Evolutionary conservation across 2,797 vertebrate genomes (phyloP), one percentile per base, ranked within the genome.

Genomic region (Syncerus caffer): DNA sequence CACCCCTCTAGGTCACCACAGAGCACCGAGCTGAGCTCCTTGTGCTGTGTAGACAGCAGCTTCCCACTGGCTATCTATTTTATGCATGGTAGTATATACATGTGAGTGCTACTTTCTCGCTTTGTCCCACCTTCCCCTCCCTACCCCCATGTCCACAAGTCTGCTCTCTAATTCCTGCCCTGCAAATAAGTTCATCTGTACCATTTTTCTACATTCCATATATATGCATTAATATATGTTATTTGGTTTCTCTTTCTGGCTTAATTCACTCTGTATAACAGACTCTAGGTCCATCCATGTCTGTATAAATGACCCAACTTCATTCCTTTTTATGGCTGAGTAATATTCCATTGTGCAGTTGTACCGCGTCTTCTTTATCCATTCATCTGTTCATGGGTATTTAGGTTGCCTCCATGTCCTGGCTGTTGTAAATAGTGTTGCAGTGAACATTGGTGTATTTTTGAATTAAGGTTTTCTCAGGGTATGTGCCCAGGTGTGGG

Each of bases 71-170:
- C 16, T 19, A 1, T 4, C 31, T 16, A 4, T n/a, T n/a, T n/a
- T 17, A n/a, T 15, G 1, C 62, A 0, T 17, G 62, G 62, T 67
- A 67, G 62, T 19, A 11, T 6, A 0, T 2, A 7, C 13, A 25
- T 38, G 67, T 74, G 21, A 42, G 21, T 23, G 34, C 67, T 23
- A 13, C 67, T 74, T 67, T 2, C 64, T 11, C 17, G 34, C 0
- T 21, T 23, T 74, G 34, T 74, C 21, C 67, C 67, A 13, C 67
- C 34, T 13, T 74, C 34, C 67, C 67, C 34, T 38, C 34, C 67
- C 19, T 34, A 25, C 34, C 12, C 34, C 67, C 34, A 13, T 42
- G 67, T 74, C 34, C 67, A 11, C 67, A 74, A 6, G 11, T 38
- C 67, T 74, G 34, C 21, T 71, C 10, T 71, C 11, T 38, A 13